Evolutionary conservation across 2,888 invertebrate species (phyloP).

Genomic region (Tipula helvola): DNA sequence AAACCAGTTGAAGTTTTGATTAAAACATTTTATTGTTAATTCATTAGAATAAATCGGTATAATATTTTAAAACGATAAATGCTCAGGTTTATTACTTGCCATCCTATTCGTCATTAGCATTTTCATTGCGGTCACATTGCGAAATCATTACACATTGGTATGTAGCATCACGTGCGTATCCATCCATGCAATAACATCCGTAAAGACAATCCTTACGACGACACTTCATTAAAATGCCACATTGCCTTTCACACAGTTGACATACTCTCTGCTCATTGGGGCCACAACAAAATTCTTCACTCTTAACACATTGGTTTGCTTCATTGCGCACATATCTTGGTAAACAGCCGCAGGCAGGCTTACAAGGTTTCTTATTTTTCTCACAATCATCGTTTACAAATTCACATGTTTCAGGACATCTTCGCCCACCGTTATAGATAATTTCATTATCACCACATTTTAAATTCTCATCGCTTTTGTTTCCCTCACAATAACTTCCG

Average conservation of each 20-base stretch:
- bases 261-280: neutral
- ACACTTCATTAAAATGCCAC: neutral
- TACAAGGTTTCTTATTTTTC: neutral
- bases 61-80: neutral
- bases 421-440: neutral
- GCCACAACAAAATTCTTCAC: neutral
- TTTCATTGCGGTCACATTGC: neutral
- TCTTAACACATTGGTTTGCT: neutral
- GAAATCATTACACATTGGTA: neutral
- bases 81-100: neutral
- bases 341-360: neutral
- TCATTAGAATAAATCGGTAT: neutral
- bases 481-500: neutral
- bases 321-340: neutral
- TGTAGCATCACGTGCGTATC: neutral
- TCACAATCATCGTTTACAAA: neutral
- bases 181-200: neutral
- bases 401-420: neutral
- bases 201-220: neutral
- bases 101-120: neutral
- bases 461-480: neutral
- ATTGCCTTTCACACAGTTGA: neutral
- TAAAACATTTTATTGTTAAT: neutral
- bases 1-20: neutral
- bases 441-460: neutral